Base-by-base conservation (phyloP, 2,888 invertebrate species). In the Ypsolopha scabrella region DNA sequence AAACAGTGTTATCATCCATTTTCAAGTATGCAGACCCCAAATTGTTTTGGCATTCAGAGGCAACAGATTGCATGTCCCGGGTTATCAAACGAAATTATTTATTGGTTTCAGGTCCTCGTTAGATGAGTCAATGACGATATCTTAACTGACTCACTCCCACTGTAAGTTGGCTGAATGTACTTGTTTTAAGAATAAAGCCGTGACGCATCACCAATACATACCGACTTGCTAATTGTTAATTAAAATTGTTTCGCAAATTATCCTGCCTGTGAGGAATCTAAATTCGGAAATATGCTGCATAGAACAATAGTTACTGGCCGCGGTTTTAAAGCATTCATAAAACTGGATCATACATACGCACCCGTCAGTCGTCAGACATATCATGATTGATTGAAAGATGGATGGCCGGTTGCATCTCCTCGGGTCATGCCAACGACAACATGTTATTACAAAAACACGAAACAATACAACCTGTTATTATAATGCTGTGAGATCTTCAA, bases 111-210 rank as follows among this genome's bases (percentile, higher is more conserved):
- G 6, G 39, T 41, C 11, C 36, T 6, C 24, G 10, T 34, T 48
- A 48, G 39, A 43, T 52, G 81, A 82, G 68, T 81, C 80, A 80
- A 64, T 59, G 58, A 62, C 65, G 66, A 73, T 73, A 72, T 62
- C 64, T 64, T 61, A 65, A 69, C 61, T 81, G 80, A 80, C 65
- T 80, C 82, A 81, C 70, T 61, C 61, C 60, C 62, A 60, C 61
- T 68, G 67, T n/a, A 24, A 34, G 64, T 71, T 66, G 53, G 59
- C 60, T 61, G 59, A 59, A 63, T 64, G 60, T 63, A 64, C 62
- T 54, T 53, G 50, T 57, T 58, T 67, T 67, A 55, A 67, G 69
- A 75, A 79, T 76, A 72, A 69, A 64, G 59, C 57, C 55, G 66
- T 83, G 83, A 83, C 80, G 75, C 81, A 82, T 72, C 63, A 51